phyloP scores from a whole-genome alignment of 2,797 vertebrate species.

The Pseudotriccus pelzelni region DNA sequence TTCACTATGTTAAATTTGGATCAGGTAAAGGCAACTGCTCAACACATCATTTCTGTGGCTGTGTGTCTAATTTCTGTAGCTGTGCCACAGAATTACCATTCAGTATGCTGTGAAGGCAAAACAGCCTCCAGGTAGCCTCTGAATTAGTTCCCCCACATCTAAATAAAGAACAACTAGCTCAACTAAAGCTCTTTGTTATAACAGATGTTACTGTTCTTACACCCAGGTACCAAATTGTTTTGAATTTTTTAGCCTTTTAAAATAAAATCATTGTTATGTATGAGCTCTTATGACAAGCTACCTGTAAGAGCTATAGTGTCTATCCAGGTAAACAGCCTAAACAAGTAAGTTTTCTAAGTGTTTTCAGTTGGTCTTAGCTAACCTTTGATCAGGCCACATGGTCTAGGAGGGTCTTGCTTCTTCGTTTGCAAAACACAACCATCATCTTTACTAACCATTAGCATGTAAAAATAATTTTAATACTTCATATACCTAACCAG shows the following conservation, averaged over 20 bases:
- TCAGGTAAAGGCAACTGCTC: not conserved
- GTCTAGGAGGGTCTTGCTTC: not conserved
- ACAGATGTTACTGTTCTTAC: not conserved
- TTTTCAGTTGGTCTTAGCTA: not conserved
- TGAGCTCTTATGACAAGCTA: not conserved
- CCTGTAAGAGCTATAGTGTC: not conserved
- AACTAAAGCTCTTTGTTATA: not conserved
- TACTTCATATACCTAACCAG: not conserved
- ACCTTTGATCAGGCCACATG: fast-evolving
- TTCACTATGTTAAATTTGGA: not conserved
- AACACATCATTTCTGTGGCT: not conserved
- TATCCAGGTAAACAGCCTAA: not conserved
- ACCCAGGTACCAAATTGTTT: fast-evolving
- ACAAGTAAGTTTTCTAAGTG: not conserved
- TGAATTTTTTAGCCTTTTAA: not conserved
- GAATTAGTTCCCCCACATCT: not conserved
- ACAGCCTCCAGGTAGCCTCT: not conserved
- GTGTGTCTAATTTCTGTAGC: not conserved
- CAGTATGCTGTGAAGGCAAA: not conserved
- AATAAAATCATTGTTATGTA: not conserved
- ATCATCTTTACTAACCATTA: not conserved
- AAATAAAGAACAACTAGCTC: not conserved
- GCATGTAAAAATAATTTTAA: not conserved
- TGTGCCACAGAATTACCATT: not conserved
- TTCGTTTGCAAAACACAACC: not conserved